phyloP scores from a whole-genome alignment of 2,888 invertebrate species.

The Scaptomyza tumidula region DNA sequence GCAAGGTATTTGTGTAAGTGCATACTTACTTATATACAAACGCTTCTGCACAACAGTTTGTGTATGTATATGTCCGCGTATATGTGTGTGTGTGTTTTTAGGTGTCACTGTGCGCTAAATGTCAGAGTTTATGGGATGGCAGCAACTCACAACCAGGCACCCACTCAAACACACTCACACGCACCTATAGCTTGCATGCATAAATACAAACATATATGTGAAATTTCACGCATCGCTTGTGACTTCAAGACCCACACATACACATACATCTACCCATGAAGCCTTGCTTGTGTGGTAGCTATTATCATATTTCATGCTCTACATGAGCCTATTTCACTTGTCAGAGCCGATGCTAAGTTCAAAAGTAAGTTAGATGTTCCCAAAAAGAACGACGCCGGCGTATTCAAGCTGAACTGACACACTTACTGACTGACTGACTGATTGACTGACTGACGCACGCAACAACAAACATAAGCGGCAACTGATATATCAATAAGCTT shows the following conservation, averaged over 20 bases:
- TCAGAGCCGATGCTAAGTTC: constrained; percentile 49
- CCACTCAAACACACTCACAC: constrained; percentile 27
- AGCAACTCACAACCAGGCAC: constrained; percentile 27
- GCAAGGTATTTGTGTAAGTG: constrained; percentile 32
- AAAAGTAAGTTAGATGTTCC: constrained; percentile 43
- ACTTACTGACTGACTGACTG: constrained; percentile 22
- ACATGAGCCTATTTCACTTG: constrained; percentile 68
- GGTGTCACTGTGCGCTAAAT: constrained; percentile 45
- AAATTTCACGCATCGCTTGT: constrained; percentile 50
- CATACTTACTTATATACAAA: constrained; percentile 9
- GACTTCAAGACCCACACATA: constrained; percentile 25
- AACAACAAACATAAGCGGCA: not conserved
- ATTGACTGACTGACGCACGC: not conserved
- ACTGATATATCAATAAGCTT: constrained; percentile 50
- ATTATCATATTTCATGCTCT: constrained; percentile 77
- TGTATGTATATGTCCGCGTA: constrained; percentile 6
- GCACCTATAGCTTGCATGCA: constrained; percentile 30
- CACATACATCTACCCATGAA: not conserved
- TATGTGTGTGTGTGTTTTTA: constrained; percentile 27
- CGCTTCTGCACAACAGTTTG: not conserved
- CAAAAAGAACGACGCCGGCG: constrained; percentile 16
- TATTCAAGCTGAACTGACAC: constrained; percentile 26
- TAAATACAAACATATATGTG: constrained; percentile 35
- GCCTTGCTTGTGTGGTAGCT: constrained; percentile 23
- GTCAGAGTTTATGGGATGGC: constrained; percentile 57